Evolutionary conservation across 2,113 vertebrate genomes (phyloP).

Genomic region (Clinocottus analis): DNA sequence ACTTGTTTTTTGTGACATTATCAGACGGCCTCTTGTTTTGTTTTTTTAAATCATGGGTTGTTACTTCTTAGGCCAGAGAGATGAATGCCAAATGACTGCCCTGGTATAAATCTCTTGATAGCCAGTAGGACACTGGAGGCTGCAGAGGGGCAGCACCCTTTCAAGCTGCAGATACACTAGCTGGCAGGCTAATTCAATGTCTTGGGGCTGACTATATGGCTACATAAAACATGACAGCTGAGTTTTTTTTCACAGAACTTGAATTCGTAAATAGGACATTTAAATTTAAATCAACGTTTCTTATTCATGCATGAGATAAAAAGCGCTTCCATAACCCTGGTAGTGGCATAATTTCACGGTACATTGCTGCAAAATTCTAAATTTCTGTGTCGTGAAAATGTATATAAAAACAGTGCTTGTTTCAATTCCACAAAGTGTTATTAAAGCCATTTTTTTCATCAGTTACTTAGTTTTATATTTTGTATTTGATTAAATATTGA

Average conservation of each 20-base stretch:
- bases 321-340: background rate
- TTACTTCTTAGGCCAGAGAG: constrained; percentile 24
- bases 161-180: constrained; percentile 20
- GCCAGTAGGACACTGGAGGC: constrained; percentile 15
- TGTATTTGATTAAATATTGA: background rate
- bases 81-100: constrained; percentile 40
- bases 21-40: no score
- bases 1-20: no score
- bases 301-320: constrained; percentile 55
- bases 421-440: background rate
- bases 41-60: constrained; percentile 22
- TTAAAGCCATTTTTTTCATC: background rate
- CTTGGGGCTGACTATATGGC: constrained; percentile 18
- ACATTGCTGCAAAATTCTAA: constrained; percentile 24
- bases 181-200: constrained; percentile 46
- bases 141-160: constrained; percentile 24
- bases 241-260: constrained; percentile 21
- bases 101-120: constrained; percentile 36
- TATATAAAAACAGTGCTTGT: background rate
- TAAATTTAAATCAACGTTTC: constrained; percentile 26
- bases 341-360: constrained; percentile 34
- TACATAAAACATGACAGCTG: constrained; percentile 12
- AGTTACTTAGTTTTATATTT: background rate
- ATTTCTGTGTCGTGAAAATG: constrained; percentile 20
- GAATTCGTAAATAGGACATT: constrained; percentile 24